These are phyloP conservation scores for Lamellibrachia luymesi DNA, from an alignment of 1,140 invertebrate species.

Conservation along the genomic window DNA sequence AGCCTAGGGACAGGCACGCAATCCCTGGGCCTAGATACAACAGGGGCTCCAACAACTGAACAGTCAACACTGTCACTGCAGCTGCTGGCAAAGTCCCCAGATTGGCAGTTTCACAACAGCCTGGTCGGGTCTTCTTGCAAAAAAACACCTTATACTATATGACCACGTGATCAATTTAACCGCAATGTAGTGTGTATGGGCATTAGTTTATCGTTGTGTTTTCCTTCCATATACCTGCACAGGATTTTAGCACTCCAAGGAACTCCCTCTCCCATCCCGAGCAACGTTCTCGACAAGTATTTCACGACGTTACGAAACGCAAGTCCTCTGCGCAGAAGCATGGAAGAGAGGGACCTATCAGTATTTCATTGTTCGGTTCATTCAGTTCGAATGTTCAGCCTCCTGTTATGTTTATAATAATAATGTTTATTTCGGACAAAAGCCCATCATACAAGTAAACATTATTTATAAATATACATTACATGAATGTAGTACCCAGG, in stretches of 20 bases:
- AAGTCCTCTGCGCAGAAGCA: slow-evolving; percentile 8
- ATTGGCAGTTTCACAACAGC: background rate
- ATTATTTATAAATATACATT: too few relatives aligned
- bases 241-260: slow-evolving; percentile 4
- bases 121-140: background rate
- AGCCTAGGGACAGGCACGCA: too few relatives aligned
- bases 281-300: background rate
- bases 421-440: too few relatives aligned
- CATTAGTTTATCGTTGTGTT: slow-evolving; percentile 8
- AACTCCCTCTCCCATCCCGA: background rate
- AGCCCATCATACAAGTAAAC: too few relatives aligned
- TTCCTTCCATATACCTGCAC: slow-evolving; percentile 11
- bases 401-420: too few relatives aligned
- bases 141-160: background rate
- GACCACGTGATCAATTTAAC: slow-evolving; percentile 7
- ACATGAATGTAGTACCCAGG: too few relatives aligned
- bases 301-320: background rate
- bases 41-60: too few relatives aligned
- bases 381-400: background rate
- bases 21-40: too few relatives aligned
- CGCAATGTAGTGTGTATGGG: background rate
- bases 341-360: background rate
- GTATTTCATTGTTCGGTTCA: background rate
- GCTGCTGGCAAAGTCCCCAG: too few relatives aligned
- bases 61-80: too few relatives aligned